Base-by-base conservation (phyloP, 1,140 invertebrate species). In the Adoxophyes honmai region DNA sequence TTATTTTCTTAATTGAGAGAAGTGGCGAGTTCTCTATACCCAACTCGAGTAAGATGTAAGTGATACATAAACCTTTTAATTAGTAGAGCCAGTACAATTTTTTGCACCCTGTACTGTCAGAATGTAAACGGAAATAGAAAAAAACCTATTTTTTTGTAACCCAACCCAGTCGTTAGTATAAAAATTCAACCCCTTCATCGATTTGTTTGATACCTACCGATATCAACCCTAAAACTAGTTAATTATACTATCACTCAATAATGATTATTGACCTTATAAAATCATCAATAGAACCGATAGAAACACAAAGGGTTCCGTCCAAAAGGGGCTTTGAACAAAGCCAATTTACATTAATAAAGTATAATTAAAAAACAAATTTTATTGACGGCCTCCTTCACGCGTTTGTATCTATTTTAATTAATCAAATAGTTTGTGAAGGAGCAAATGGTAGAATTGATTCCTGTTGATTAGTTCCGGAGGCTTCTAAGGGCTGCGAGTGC, bases 301-400 rank as follows among this genome's bases (percentile, higher is more conserved):
- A n/a, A 34, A 38, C 61, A 78, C 77, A 83, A 86, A 84, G 75
- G 76, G 57, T 48, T 59, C 81, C 75, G 78, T 78, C 78, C 55
- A 61, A 64, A 67, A 62, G 62, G 68, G 35, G 10, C 7, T 66
- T 64, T 73, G 86, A 86, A 84, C 76, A 83, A 88, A 88, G 77
- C 70, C 73, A 76, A 86, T 88, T 84, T 78, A 53, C 59, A 70
- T 68, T 80, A 83, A 86, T 86, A 83, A 83, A 83, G 73, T 75
- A 68, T 80, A 86, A 88, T 86, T 85, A 81, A 75, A 88, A 83
- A 79, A 75, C 72, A 85, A 79, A 85, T 83, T 86, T 86, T 84
- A 84, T 84, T 73, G 71, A 78, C 66, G 68, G 73, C 70, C 69
- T 70, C 68, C 63, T 79, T 75, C 73, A 78, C 75, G 74, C 75